These are phyloP conservation scores for Zeuzera pyrina DNA, from an alignment of 2,888 invertebrate species.

Conservation along the genomic window DNA sequence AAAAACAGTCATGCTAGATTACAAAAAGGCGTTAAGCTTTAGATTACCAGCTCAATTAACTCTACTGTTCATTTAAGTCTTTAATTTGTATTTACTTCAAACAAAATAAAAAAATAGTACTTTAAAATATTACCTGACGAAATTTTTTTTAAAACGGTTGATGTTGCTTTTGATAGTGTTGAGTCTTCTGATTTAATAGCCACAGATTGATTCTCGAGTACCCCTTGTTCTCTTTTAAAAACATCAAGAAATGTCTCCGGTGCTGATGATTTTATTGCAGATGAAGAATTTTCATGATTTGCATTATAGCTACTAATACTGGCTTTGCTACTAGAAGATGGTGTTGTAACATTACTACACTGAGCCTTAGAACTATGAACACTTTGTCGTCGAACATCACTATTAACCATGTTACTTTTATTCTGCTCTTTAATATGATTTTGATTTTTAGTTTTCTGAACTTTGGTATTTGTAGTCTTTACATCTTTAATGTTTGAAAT, in stretches of 20 bases:
- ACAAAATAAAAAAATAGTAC: too few relatives aligned
- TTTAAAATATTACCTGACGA: constrained; percentile 43
- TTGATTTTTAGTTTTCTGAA: constrained; percentile 39
- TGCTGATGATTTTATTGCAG: constrained; percentile 26
- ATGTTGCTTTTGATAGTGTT: constrained; percentile 22
- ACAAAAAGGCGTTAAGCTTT: too few relatives aligned
- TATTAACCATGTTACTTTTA: constrained; percentile 28
- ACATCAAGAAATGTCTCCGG: constrained; percentile 63
- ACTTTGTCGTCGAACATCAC: constrained; percentile 30
- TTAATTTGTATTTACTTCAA: too few relatives aligned
- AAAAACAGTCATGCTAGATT: too few relatives aligned
- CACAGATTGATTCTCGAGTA: constrained; percentile 28
- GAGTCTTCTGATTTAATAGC: constrained; percentile 39
- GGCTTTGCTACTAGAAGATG: constrained; percentile 35
- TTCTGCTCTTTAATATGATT: constrained; percentile 30
- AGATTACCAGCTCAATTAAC: too few relatives aligned
- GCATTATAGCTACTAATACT: constrained; percentile 54
- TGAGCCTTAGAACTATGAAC: constrained; percentile 39
- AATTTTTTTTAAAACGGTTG: constrained; percentile 32
- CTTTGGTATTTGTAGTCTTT: constrained; percentile 48
- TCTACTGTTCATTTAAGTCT: too few relatives aligned
- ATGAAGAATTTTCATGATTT: constrained; percentile 29
- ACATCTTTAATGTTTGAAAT: constrained; percentile 26
- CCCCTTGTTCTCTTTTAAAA: constrained; percentile 60
- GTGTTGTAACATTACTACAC: constrained; percentile 21